phyloP scores from a whole-genome alignment of 2,888 invertebrate genomes.

The Ochropleura plecta region DNA sequence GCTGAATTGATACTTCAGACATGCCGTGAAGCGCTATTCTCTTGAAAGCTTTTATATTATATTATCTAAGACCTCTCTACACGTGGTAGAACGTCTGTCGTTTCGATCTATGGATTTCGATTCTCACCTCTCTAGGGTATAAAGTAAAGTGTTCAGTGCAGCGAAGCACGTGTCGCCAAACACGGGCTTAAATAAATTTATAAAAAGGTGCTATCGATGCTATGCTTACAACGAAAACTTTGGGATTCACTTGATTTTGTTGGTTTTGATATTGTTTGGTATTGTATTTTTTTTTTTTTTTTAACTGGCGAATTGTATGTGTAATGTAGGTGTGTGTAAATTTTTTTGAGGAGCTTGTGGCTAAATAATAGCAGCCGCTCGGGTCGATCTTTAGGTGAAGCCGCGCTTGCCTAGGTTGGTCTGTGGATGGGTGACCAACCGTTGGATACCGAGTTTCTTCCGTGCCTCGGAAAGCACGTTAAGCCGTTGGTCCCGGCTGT shows the following conservation, averaged over 20 bases:
- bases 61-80: conserved; percentile 89
- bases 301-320: no score
- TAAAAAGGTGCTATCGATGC: conserved; percentile 73
- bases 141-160: conserved; percentile 72
- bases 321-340: no score
- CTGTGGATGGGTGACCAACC: no score
- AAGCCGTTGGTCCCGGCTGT: no score
- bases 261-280: not conserved
- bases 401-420: no score
- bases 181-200: conserved; percentile 73
- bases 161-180: conserved; percentile 69
- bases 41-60: conserved; percentile 91
- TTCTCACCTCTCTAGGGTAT: conserved; percentile 84
- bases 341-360: no score
- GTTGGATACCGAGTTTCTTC: no score
- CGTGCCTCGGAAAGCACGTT: no score
- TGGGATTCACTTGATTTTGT: conserved; percentile 33
- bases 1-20: conserved; percentile 90
- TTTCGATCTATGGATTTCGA: conserved; percentile 85
- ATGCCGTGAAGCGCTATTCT: conserved; percentile 87
- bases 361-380: no score
- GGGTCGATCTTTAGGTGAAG: no score
- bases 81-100: conserved; percentile 88
- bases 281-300: conserved; percentile 8
- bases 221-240: conserved; percentile 61